Base-by-base conservation (phyloP, 2,797 vertebrate genomes). In the Caiman crocodilus region DNA sequence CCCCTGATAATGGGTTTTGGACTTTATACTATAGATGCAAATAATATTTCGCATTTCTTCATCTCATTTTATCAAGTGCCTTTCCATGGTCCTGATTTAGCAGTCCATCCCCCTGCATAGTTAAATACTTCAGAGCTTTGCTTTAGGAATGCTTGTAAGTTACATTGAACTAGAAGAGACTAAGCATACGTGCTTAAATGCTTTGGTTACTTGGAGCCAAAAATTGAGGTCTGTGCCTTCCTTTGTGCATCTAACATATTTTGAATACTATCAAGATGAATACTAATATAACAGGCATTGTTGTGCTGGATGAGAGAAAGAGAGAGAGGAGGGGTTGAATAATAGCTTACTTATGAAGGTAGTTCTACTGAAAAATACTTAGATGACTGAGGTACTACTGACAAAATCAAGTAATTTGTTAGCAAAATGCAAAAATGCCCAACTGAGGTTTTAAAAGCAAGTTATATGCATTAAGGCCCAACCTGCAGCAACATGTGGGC, bases 1-100 rank as follows among this genome's bases (percentile, higher is more conserved):
- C 88, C 79, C 42, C 92, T 88, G 76, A 11, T 79, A 92, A 92
- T 82, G 60, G 63, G 55, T 73, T 93, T 86, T 88, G 86, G 60
- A 88, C 73, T 93, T 18, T 80, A 11, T 23, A 18, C 42, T 82
- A 69, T 78, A 56, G 61, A 30, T 78, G 32, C 13, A 89, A 63
- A 30, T 28, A 73, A n/a, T 76, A 57, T n/a, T 26, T 26, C 4
- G 14, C 17, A 9, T 50, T 85, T 85, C 73, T 57, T 28, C 74
- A 28, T 6, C 12, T 89, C 21, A 28, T 32, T 84, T 28, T 78
- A 59, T 18, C 56, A 82, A 25, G 2, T 0, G 21, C 57, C 14
- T 82, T 92, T 76, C 61, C 79, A 84, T 85, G 78, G 2, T 20
- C 1, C 7, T 61, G 5, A 13, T 42, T 58, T 4, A 28, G 64